phyloP scores from a whole-genome alignment of 2,113 vertebrate genomes.

The Xyliphius kryptos region DNA sequence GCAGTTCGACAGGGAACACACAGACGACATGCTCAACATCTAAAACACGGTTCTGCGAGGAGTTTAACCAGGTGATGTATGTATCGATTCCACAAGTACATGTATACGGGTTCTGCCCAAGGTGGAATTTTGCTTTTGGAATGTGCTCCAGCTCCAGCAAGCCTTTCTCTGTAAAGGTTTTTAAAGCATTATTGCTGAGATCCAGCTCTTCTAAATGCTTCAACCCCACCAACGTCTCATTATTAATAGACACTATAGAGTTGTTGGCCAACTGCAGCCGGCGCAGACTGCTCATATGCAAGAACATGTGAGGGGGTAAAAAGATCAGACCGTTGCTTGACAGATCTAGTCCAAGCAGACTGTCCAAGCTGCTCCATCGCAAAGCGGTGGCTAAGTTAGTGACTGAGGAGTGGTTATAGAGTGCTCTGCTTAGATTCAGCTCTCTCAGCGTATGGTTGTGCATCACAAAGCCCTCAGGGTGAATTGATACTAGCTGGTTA shows the following conservation, averaged over 20 bases:
- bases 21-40: constrained; percentile 55
- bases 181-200: constrained; percentile 62
- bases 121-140: constrained; percentile 45
- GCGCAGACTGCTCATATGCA: constrained; percentile 37
- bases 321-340: constrained; percentile 53
- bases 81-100: constrained; percentile 68
- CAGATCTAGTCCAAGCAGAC: constrained; percentile 54
- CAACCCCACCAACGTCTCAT: constrained; percentile 59
- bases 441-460: constrained; percentile 60
- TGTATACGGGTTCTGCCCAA: constrained; percentile 64
- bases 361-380: constrained; percentile 46
- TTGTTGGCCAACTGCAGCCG: constrained; percentile 67
- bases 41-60: constrained; percentile 47
- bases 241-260: constrained; percentile 65
- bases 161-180: constrained; percentile 54
- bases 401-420: constrained; percentile 62
- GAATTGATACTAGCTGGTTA: constrained; percentile 62
- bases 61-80: constrained; percentile 64
- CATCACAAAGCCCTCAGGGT: constrained; percentile 60
- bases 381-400: constrained; percentile 50
- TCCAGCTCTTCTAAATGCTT: constrained; percentile 63
- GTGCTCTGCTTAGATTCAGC: constrained; percentile 69
- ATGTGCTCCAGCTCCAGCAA: constrained; percentile 59
- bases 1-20: constrained; percentile 55
- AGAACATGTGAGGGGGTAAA: constrained; percentile 49